A percentile compares a stretch with the other conserved stretches of the same genome.
These are phyloP conservation scores for Stomatorhinus walkeri DNA, from an alignment of 2,797 vertebrate species.

Conservation along the genomic window DNA sequence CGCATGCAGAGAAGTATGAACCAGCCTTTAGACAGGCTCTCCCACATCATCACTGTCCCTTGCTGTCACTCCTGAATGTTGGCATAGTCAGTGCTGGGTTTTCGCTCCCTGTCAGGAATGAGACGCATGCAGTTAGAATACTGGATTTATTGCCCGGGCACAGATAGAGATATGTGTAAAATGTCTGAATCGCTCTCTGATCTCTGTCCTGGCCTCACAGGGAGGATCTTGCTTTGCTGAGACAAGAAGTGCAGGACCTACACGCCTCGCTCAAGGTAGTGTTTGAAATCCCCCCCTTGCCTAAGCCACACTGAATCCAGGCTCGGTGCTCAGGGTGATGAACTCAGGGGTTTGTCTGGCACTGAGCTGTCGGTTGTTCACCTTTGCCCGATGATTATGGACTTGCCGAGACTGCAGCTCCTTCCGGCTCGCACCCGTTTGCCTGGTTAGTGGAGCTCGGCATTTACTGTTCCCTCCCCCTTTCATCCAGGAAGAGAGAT, in stretches of 20 bases:
- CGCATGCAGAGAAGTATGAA: not conserved
- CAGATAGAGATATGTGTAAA: not conserved
- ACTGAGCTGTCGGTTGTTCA: not conserved
- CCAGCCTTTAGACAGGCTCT: not conserved
- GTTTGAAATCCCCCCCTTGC: not conserved
- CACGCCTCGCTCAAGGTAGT: constrained; percentile 87
- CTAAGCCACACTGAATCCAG: not conserved
- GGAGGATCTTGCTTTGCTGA: constrained; percentile 80
- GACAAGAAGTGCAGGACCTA: constrained; percentile 91
- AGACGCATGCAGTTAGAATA: not conserved
- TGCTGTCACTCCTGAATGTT: not conserved
- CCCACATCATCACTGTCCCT: not conserved
- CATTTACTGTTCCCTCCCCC: constrained; percentile 10
- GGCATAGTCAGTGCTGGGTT: not conserved
- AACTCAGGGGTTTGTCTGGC: not conserved
- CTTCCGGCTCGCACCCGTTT: not conserved
- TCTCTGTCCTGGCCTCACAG: constrained; percentile 42
- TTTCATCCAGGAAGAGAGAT: constrained; percentile 80
- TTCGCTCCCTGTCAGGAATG: not conserved
- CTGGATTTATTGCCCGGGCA: not conserved
- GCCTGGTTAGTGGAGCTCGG: not conserved
- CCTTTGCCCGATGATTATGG: not conserved
- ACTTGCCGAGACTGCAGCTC: not conserved
- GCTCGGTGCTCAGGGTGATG: not conserved
- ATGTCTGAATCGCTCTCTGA: not conserved